Percentiles rank a stretch among this genome's conserved stretches.
Evolutionary conservation across 2,797 vertebrate genomes (phyloP).

Genomic region (Botia kubotai): DNA sequence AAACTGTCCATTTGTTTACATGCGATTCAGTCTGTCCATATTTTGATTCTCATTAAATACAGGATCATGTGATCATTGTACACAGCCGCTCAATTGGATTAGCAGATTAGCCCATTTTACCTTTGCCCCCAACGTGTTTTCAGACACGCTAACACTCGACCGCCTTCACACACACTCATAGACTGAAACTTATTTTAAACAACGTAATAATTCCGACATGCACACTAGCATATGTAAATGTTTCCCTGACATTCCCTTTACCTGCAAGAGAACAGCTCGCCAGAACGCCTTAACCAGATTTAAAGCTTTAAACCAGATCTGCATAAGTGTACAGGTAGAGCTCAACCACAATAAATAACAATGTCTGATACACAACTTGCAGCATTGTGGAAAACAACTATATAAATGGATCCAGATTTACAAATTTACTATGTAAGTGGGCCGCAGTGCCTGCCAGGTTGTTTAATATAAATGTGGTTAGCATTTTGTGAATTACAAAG

Average conservation of each 20-base stretch:
- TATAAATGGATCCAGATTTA: constrained; percentile 44
- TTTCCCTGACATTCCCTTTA: no score
- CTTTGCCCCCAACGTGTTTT: constrained; percentile 73
- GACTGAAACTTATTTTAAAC: neutral
- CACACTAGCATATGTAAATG: constrained; percentile 6
- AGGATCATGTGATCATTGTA: constrained; percentile 76
- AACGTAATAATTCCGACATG: constrained; percentile 24
- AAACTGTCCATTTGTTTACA: neutral
- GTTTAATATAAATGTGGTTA: constrained; percentile 33
- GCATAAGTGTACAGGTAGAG: constrained; percentile 36
- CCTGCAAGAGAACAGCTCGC: no score
- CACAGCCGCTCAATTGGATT: constrained; percentile 78
- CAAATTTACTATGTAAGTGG: constrained; percentile 35
- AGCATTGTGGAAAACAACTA: constrained; percentile 18
- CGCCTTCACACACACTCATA: constrained; percentile 5
- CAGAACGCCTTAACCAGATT: neutral
- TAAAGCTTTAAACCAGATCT: constrained; percentile 71
- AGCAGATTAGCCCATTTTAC: constrained; percentile 80
- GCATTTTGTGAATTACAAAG: constrained; percentile 35
- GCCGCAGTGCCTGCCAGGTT: constrained; percentile 21
- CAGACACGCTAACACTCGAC: constrained; percentile 68
- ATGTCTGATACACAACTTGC: constrained; percentile 20
- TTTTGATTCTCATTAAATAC: constrained; percentile 58
- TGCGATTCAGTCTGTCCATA: neutral
- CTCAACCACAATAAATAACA: constrained; percentile 42